Percentiles rank a stretch among this genome's conserved stretches.
Conservation (phyloP, 2,113 vertebrate species). For the Micromys minutus region DNA sequence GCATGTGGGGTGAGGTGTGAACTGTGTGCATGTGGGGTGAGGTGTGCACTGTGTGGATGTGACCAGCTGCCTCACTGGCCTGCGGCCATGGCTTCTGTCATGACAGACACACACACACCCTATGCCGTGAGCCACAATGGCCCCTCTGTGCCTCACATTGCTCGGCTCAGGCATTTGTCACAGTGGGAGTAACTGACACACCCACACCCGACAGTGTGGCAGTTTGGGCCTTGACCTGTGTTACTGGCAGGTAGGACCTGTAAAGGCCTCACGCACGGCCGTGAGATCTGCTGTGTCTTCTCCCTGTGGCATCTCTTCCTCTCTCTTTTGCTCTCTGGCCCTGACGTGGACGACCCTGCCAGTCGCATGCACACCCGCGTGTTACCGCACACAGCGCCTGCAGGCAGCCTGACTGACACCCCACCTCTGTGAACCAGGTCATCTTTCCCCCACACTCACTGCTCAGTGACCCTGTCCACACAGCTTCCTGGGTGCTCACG, state of each 20-base stretch:
- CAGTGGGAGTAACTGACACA: too few species aligned
- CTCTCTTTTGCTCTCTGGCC: not conserved
- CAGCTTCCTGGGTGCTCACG: accelerated
- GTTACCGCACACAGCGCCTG: too few species aligned
- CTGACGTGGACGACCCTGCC: too few species aligned
- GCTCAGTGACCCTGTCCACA: accelerated
- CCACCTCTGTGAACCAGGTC: not conserved
- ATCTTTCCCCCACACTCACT: not conserved
- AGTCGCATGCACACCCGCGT: not conserved
- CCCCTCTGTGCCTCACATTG: too few species aligned
- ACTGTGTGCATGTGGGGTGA: not conserved
- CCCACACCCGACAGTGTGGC: not conserved
- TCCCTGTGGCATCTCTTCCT: not conserved
- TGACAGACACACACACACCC: not conserved
- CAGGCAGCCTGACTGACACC: not conserved
- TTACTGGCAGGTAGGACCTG: too few species aligned
- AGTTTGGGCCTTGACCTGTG: not conserved
- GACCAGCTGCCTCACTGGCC: not conserved
- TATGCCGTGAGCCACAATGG: not conserved
- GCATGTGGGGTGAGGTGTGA: not conserved
- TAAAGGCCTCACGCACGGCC: not conserved
- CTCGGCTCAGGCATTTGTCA: not conserved
- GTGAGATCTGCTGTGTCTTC: not conserved
- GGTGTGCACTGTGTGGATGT: not conserved
- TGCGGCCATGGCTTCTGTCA: not conserved